Evolutionary conservation across 2,797 vertebrate species (phyloP), one percentile per base, ranked within the genome.

Genomic region (Artibeus jamaicensis): DNA sequence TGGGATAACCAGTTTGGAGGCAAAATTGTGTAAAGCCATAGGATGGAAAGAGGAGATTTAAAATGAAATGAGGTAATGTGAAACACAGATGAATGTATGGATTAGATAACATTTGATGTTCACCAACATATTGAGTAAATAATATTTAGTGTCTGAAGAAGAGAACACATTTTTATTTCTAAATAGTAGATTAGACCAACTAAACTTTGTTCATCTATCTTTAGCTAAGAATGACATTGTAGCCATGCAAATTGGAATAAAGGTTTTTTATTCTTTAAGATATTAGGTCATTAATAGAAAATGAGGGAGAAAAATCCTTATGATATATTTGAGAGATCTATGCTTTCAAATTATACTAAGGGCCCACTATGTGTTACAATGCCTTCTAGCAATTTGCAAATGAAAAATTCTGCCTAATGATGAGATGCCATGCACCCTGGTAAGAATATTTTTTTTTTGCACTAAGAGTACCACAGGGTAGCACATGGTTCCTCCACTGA

Each of bases 1-100:
- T 78, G 21, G 48, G 67, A 87, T 94, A 96, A 95, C 89, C 39
- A 95, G 68, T 85, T 83, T 91, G 94, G 82, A 85, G 65, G 57
- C 73, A 93, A 91, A 48, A 91, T 18, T 82, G 46, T 88, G 1
- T 68, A 88, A 96, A 83, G 26, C 86, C 91, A 39, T 50, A 83
- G 89, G 83, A 89, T 79, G 2, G 74, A 94, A 86, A 95, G 44
- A 87, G 37, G 34, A 95, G 79, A 89, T 81, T 87, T 94, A 62
- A 96, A 82, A 76, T 83, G 46, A 96, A 90, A 86, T 19, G 24
- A 77, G 29, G 29, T 89, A 88, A 93, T n/a, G 18, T 7, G 57
- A 93, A 86, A 83, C 24, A 57, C 4, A 67, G 55, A 77, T 76
- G 48, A 53, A 83, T 50, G 62, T n/a, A 59, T 48, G 57, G 86